A percentile compares a stretch with the other conserved stretches of the same genome.
Evolutionary conservation across 1,140 invertebrate genomes (phyloP).

Genomic region (Diorhabda sublineata): DNA sequence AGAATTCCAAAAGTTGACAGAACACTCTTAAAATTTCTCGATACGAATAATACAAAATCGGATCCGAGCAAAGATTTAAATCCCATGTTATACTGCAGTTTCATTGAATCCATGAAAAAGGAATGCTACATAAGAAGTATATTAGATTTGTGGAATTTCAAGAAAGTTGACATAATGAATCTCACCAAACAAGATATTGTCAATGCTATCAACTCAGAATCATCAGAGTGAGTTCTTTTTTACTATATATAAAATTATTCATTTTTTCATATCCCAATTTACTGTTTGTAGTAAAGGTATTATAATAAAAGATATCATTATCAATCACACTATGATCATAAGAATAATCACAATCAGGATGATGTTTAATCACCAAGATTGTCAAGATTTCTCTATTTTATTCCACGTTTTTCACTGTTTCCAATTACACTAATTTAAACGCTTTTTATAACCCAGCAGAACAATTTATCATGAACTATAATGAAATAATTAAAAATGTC

Average conservation of each 20-base stretch:
- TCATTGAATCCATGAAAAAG: conserved; percentile 41
- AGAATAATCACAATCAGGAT: too few species aligned
- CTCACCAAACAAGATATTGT: conserved; percentile 61
- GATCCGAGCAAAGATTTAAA: conserved; percentile 34
- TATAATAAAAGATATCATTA: too few species aligned
- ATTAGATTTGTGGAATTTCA: conserved; percentile 67
- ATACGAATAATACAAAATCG: conserved; percentile 19
- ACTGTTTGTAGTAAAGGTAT: too few species aligned
- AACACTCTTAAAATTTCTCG: conserved; percentile 26
- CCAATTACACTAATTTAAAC: too few species aligned
- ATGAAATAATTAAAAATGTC: too few species aligned
- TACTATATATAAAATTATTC: not conserved
- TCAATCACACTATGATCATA: too few species aligned
- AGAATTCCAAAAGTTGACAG: conserved; percentile 47
- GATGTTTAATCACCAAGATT: too few species aligned
- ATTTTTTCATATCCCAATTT: too few species aligned
- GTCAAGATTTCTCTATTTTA: too few species aligned
- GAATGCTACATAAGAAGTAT: conserved; percentile 63
- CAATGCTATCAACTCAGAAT: conserved; percentile 56
- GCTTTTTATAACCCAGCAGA: too few species aligned
- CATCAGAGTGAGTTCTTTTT: conserved; percentile 40
- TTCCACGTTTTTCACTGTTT: too few species aligned
- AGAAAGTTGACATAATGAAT: conserved; percentile 52
- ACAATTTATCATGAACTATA: too few species aligned
- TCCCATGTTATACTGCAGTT: conserved; percentile 33